Evolutionary conservation across 2,888 invertebrate genomes (phyloP), one percentile per base, ranked within the genome.

Genomic region (Miltochrista miniata): DNA sequence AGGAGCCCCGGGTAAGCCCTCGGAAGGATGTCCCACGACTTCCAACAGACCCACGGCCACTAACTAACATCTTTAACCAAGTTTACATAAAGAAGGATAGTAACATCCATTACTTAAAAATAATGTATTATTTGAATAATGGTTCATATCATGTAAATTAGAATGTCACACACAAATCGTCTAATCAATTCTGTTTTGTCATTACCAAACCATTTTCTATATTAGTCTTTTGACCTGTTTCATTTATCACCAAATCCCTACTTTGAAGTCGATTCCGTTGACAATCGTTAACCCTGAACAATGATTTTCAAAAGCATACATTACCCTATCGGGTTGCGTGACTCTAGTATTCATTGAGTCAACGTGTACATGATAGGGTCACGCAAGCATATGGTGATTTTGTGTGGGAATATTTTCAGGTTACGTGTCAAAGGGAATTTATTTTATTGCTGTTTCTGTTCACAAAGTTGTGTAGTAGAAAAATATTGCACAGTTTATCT

Each of bases 271-370:
- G 54, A 46, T 47, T 40, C 12, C 24, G n/a, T 45, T 50, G 59
- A 59, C 59, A 56, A 67, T 46, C 29, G 51, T 67, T 64, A 54
- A 64, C 61, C 68, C 43, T 43, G 45, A 14, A 49, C 64, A 68
- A 67, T 61, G 64, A 60, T 64, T 67, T 64, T 58, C 68, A 60
- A 64, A 57, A 56, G 48, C 49, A 44, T 50, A 54, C 52, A 64
- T 67, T 58, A 64, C 36, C 48, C 49, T 65, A 67, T 67, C 64
- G 56, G 3, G 46, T 68, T 48, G 65, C 65, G 65, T 65, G 65
- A 61, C 61, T 50, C 15, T 11, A 24, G 51, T 51, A 51, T 54
- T 61, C 49, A 64, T 59, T 53, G 65, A 58, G 41, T 42, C 35
- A 40, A 51, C 53, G 29, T 49, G 43, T 51, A 54, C 56, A 64